A percentile compares a stretch with the other conserved stretches of the same genome.
Evolutionary conservation across 2,797 vertebrate species (phyloP).

Genomic region (Anguilla pacifica): DNA sequence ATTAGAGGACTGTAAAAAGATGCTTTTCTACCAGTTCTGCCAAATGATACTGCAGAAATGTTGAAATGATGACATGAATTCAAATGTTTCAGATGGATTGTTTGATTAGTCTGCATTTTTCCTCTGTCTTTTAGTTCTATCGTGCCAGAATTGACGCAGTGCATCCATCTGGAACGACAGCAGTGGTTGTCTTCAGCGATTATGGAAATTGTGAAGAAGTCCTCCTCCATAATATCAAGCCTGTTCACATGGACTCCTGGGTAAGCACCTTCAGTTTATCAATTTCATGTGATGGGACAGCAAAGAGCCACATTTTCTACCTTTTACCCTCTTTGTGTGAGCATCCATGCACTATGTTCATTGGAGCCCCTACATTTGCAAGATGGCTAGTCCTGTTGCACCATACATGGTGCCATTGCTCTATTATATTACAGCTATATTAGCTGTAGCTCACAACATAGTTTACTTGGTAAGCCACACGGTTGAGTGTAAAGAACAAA

Average conservation of each 20-base stretch:
- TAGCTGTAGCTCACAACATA: not conserved
- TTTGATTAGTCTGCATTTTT: not conserved
- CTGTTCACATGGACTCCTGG: slow-evolving; percentile 83
- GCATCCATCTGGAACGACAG: slow-evolving; percentile 94
- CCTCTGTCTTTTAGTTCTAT: slow-evolving; percentile 81
- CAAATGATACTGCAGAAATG: too few species aligned
- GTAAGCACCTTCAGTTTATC: slow-evolving; percentile 70
- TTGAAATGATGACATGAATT: too few species aligned
- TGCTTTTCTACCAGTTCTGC: too few species aligned
- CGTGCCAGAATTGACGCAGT: slow-evolving; percentile 93
- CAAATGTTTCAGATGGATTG: not conserved
- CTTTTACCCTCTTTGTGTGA: not conserved
- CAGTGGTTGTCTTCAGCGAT: slow-evolving; percentile 95
- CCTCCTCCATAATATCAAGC: slow-evolving; percentile 93
- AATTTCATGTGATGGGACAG: slow-evolving; percentile 42
- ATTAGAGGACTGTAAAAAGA: too few species aligned
- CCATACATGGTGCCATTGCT: not conserved
- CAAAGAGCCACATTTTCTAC: not conserved
- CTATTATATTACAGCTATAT: not conserved
- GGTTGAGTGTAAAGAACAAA: not conserved
- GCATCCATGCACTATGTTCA: not conserved
- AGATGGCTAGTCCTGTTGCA: not conserved
- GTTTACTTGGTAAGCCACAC: not conserved
- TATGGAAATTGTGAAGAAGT: slow-evolving; percentile 99
- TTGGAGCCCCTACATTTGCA: not conserved